Conservation (phyloP, 2,113 vertebrate genomes). For the Chloropsis cyanopogon region DNA sequence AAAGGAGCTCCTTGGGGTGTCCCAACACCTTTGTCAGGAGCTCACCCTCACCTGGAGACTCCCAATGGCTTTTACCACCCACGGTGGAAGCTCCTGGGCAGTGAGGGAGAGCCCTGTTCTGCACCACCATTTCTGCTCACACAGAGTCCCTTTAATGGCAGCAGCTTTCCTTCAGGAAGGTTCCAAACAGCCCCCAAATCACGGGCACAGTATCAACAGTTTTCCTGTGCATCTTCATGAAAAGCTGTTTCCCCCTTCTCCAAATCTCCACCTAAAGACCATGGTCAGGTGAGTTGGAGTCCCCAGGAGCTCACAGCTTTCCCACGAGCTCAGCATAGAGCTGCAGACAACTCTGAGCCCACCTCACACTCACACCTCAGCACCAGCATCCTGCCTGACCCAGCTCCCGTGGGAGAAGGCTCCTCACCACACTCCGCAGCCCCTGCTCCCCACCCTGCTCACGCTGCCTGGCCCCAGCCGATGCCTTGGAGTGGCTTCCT, state of each 20-base stretch:
- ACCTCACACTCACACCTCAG: background rate
- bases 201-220: background rate
- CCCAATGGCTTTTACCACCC: constrained; percentile 21
- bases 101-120: background rate
- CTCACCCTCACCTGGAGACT: background rate
- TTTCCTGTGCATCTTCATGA: background rate
- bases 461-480: fast-evolving
- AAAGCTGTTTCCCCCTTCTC: background rate
- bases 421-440: fast-evolving
- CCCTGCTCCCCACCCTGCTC: background rate
- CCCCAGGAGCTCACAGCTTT: background rate
- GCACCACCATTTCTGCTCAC: background rate
- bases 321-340: background rate
- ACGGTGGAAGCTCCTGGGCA: background rate
- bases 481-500: background rate
- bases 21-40: background rate
- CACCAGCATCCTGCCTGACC: background rate
- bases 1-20: background rate
- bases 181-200: background rate
- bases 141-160: background rate
- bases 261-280: background rate
- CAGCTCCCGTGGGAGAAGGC: fast-evolving
- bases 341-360: background rate
- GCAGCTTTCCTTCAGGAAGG: background rate
- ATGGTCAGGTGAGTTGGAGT: background rate